phyloP scores from a whole-genome alignment of 2,797 vertebrate genomes.

The Ataeniobius toweri region DNA sequence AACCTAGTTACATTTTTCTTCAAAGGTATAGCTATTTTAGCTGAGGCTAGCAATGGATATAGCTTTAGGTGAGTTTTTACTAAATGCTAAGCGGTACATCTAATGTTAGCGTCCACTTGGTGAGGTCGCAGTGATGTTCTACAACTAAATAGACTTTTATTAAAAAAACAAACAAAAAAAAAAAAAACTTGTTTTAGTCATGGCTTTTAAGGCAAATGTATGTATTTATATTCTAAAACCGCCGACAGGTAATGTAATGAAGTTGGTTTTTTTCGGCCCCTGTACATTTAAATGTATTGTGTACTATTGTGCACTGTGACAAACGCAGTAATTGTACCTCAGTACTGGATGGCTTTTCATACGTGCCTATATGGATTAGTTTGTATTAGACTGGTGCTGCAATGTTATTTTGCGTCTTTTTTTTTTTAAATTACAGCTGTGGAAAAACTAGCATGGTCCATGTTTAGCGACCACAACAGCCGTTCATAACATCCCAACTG shows the following conservation, averaged over 20 bases:
- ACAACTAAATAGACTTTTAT: neutral
- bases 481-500: neutral
- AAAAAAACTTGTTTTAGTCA: neutral
- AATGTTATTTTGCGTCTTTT: neutral
- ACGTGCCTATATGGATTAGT: neutral
- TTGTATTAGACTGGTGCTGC: neutral
- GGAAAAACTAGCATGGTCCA: neutral
- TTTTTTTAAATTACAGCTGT: neutral
- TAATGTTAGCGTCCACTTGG: neutral
- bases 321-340: neutral
- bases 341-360: neutral
- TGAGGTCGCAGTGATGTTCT: neutral
- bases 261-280: neutral
- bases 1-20: neutral
- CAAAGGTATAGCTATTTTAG: neutral
- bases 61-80: conserved; percentile 8
- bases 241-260: neutral
- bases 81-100: neutral
- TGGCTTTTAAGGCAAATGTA: neutral
- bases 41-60: conserved; percentile 3
- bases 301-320: neutral
- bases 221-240: neutral
- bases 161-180: neutral
- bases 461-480: neutral
- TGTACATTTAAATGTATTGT: too few species aligned